phyloP scores from a whole-genome alignment of 2,113 vertebrate species.

The Apaloderma vittatum region DNA sequence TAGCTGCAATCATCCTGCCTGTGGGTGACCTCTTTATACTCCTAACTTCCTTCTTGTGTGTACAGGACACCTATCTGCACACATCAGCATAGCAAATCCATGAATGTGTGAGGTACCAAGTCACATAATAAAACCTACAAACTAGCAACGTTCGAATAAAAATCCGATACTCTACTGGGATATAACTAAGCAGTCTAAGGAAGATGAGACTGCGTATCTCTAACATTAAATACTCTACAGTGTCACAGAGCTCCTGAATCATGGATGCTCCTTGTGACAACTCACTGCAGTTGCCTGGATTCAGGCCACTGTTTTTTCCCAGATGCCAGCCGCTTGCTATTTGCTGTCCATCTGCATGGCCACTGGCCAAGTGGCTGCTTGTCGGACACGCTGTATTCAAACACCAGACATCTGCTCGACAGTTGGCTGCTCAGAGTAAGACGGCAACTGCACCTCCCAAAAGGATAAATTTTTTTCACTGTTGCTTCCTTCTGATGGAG shows the following conservation, averaged over 20 bases:
- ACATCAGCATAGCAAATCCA: neutral
- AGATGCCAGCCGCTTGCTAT: neutral
- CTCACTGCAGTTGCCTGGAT: neutral
- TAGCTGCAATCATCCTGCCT: neutral
- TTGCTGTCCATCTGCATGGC: neutral
- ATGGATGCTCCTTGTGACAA: neutral
- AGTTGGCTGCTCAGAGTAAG: neutral
- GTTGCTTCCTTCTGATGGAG: neutral
- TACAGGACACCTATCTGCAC: neutral
- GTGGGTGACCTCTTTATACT: neutral
- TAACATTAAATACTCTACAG: neutral
- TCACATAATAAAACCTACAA: neutral
- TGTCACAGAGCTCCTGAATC: neutral
- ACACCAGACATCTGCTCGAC: constrained; percentile 15
- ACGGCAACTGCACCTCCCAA: neutral
- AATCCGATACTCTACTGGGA: neutral
- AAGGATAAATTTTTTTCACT: neutral
- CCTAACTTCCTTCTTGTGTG: neutral
- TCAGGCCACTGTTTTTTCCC: neutral
- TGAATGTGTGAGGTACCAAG: neutral
- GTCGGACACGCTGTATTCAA: neutral
- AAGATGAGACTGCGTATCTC: neutral
- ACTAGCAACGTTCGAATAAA: neutral
- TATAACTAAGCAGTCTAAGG: neutral
- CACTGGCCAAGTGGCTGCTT: neutral